Percentiles rank a stretch among this genome's conserved stretches.
Evolutionary conservation across 53 echinoderm and acorn worm genomes (phyloP).

Genomic region (Patiria pectinifera): DNA sequence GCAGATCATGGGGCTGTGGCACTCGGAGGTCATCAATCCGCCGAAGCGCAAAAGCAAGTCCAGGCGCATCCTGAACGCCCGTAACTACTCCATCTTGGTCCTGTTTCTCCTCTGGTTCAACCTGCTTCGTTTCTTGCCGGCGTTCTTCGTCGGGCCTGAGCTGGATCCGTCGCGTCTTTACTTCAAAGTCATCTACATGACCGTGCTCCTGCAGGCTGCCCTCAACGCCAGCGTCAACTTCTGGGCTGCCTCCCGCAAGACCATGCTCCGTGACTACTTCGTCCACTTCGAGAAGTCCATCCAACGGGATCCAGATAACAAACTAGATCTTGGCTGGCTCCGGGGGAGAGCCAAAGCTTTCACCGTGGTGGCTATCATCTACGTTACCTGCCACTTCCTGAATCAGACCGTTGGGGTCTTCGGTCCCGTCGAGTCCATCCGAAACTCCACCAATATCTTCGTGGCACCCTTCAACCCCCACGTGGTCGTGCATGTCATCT

Average conservation of each 20-base stretch:
- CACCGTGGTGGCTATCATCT: conserved; percentile 58
- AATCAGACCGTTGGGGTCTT: conserved; percentile 79
- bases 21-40: conserved; percentile 71
- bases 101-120: conserved; percentile 82
- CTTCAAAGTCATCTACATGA: conserved; percentile 83
- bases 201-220: conserved; percentile 86
- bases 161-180: conserved; percentile 66
- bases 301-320: conserved; percentile 72
- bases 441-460: conserved; percentile 80
- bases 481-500: conserved; percentile 58
- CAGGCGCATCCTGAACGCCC: conserved; percentile 76
- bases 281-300: conserved; percentile 80
- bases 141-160: conserved; percentile 77
- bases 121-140: conserved; percentile 76
- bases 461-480: conserved; percentile 73
- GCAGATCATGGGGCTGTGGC: conserved; percentile 84
- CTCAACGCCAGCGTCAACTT: conserved; percentile 81
- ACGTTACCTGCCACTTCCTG: conserved; percentile 68
- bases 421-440: conserved; percentile 70
- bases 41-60: conserved; percentile 47
- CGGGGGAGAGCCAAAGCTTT: conserved; percentile 55
- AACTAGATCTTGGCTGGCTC: conserved; percentile 66
- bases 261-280: conserved; percentile 74
- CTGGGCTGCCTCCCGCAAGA: conserved; percentile 62
- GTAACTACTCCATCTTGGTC: conserved; percentile 77